phyloP scores from a whole-genome alignment of 1,140 invertebrate species.

The Ips typographus region DNA sequence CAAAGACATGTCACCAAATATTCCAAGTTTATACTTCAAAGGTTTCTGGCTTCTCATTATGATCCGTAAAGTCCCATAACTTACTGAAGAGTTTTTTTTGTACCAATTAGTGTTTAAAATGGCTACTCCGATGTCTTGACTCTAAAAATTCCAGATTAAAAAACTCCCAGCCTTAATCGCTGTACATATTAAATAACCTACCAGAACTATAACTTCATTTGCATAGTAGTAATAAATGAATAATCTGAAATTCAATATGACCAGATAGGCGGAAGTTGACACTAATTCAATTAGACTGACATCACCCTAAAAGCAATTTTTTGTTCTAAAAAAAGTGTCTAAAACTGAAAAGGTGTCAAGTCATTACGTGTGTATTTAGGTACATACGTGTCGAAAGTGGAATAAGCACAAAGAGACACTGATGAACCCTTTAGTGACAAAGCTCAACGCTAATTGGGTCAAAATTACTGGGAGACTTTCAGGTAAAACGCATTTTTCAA shows the following conservation, averaged over 20 bases:
- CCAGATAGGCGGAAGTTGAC: background rate
- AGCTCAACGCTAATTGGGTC: no score
- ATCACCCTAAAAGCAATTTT: background rate
- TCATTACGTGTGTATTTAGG: no score
- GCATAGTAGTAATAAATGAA: constrained; percentile 16
- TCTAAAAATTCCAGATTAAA: background rate
- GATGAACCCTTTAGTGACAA: no score
- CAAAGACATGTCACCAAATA: constrained; percentile 12
- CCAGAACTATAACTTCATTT: constrained; percentile 17
- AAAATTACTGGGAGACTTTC: no score
- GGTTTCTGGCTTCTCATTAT: constrained; percentile 13
- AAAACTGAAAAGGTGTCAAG: no score
- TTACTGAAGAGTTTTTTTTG: background rate
- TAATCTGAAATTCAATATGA: constrained; percentile 9
- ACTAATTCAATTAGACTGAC: background rate
- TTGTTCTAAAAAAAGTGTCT: no score
- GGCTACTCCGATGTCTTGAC: constrained; percentile 6
- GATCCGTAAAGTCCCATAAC: constrained; percentile 1
- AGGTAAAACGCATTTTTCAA: no score
- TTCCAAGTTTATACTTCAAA: constrained; percentile 11
- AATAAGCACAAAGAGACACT: no score
- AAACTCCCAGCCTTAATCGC: no score
- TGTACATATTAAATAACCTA: background rate
- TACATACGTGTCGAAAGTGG: no score
- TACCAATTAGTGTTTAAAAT: constrained; percentile 9